phyloP scores from a whole-genome alignment of 2,113 vertebrate genomes.

The Pardalotus punctatus region DNA sequence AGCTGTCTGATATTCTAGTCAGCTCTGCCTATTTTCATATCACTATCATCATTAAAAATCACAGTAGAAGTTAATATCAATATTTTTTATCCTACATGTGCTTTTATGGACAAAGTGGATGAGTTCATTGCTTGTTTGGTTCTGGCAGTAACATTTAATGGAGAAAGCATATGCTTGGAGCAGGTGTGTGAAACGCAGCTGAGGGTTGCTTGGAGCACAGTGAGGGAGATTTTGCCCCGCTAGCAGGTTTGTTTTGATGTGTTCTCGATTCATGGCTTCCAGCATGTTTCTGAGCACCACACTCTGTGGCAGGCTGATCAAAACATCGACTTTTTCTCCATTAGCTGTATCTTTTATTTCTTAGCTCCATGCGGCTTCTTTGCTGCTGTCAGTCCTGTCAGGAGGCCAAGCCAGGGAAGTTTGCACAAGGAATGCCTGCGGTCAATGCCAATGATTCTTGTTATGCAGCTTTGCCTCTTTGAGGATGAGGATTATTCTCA shows the following conservation, averaged over 20 bases:
- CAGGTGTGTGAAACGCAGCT: not conserved
- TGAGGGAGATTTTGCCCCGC: rapidly evolving
- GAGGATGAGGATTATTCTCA: not conserved
- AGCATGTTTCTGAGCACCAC: not conserved
- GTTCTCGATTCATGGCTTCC: not conserved
- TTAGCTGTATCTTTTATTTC: not conserved
- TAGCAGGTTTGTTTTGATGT: not conserved
- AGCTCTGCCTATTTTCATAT: not conserved
- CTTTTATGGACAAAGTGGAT: not conserved
- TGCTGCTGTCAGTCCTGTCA: not conserved
- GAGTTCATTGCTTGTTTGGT: not conserved
- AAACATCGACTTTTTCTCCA: not conserved
- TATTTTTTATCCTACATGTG: not conserved
- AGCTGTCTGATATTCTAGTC: not conserved
- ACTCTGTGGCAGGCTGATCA: not conserved
- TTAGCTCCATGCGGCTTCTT: not conserved
- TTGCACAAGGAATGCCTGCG: not conserved
- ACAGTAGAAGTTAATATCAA: not conserved
- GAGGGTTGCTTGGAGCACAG: not conserved
- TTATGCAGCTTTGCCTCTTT: not conserved
- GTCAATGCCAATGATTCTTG: not conserved
- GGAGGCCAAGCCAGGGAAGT: not conserved
- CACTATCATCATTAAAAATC: not conserved
- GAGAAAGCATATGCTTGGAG: not conserved
- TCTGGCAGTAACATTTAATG: not conserved